Evolutionary conservation across 92 coral and sea anemone species (phyloP), one percentile per base, ranked within the genome.

Genomic region (Phenganax subtilis): DNA sequence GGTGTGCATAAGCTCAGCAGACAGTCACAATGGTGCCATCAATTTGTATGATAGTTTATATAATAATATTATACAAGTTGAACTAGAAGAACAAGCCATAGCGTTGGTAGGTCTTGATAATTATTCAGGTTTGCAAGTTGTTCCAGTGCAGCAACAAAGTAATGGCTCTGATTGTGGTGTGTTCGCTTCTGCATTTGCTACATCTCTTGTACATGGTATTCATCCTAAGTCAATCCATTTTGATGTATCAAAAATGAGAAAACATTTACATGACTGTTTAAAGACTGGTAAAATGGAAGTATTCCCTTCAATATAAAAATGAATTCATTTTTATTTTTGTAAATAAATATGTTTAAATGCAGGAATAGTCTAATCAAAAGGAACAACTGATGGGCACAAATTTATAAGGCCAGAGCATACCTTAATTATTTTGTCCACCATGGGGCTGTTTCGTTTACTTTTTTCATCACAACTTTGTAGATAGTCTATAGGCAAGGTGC

Each of bases 101-200:
- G 77, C 66, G 47, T 83, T 76, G 65, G 87, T 84, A 76, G 87
- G 73, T 65, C 77, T 55, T 55, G 85, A 55, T 53, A 85, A 72
- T 71, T 85, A 72, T 80, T 53, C 85, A 72, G 88, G 80, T 65
- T 58, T 85, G 44, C 84, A 51, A 85, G 85, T 80, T 80, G 81
- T 85, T 64, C 81, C 88, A 80, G 88, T 80, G 53, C 85, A 85
- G 53, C 88, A 85, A 63, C 88, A 85, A 56, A 74, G 12, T 71
- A 85, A 79, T 80, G 88, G 85, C 80, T 80, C 85, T 72, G 88
- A 85, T 81, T 80, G 88, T 62, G 85, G 85, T 25, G 87, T 85
- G 61, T 85, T 85, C 71, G 63, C 84, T 47, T 72, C 76, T 72
- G 85, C 88, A 80, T 80, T 79, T 73, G 88, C 88, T 10, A 85